phyloP scores from a whole-genome alignment of 2,113 vertebrate species.

The Ginglymostoma cirratum region DNA sequence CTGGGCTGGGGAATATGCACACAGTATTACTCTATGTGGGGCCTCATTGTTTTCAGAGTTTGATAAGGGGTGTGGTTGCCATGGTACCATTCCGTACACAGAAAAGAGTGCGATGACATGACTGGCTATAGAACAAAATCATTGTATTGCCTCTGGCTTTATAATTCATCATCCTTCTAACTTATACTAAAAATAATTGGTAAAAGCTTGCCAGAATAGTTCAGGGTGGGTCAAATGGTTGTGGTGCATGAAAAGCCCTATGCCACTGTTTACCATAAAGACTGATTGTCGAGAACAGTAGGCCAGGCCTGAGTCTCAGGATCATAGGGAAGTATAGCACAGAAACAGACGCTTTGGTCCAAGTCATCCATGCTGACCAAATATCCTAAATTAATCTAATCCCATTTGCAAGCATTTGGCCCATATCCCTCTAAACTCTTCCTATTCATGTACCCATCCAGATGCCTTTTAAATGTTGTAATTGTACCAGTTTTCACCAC shows the following conservation, averaged over 20 bases:
- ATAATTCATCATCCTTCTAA: background rate
- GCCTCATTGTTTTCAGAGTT: background rate
- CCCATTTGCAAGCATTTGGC: no score
- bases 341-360: no score
- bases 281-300: background rate
- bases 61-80: background rate
- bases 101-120: background rate
- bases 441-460: no score
- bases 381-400: no score
- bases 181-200: background rate
- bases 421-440: no score
- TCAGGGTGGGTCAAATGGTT: background rate
- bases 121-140: background rate
- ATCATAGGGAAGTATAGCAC: background rate
- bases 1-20: background rate
- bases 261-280: background rate
- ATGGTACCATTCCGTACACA: background rate
- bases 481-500: no score
- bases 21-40: background rate
- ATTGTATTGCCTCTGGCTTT: background rate
- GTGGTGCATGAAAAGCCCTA: background rate
- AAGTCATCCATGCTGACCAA: no score
- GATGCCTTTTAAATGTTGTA: no score
- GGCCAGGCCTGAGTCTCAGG: background rate
- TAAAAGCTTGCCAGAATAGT: background rate